A percentile compares a stretch with the other conserved stretches of the same genome.
Conservation (phyloP, 35 echinoderm and acorn worm species). For the Apostichopus parvimensis region DNA sequence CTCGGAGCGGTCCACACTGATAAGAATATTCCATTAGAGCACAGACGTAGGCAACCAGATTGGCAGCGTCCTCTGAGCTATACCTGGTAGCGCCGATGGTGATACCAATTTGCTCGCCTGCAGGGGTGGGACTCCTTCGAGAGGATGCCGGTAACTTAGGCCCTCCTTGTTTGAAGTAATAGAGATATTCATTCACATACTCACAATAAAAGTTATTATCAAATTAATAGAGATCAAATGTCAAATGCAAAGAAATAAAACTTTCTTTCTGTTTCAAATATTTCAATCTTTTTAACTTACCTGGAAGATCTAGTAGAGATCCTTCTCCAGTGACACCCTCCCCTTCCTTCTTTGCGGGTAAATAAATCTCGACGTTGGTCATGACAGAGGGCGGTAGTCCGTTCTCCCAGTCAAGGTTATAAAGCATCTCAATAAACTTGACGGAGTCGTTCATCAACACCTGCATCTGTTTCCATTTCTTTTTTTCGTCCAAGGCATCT, state of each 20-base stretch:
- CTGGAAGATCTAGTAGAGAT: constrained; percentile 82
- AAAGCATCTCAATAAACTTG: constrained; percentile 94
- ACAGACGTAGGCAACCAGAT: constrained; percentile 90
- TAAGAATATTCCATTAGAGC: constrained; percentile 93
- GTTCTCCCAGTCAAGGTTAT: constrained; percentile 87
- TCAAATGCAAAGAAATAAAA: too few species aligned
- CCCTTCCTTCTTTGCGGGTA: constrained; percentile 71
- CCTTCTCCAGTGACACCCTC: constrained; percentile 97
- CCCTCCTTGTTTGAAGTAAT: constrained; percentile 34
- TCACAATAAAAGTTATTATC: background rate
- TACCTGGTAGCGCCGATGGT: constrained; percentile 95
- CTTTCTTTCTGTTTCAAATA: too few species aligned
- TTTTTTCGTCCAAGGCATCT: constrained; percentile 74
- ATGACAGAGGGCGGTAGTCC: constrained; percentile 68
- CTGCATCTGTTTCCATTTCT: constrained; percentile 96
- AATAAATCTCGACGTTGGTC: constrained; percentile 74
- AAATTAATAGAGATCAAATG: background rate
- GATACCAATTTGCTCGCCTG: constrained; percentile 69
- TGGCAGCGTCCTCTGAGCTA: constrained; percentile 97
- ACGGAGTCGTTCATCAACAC: constrained; percentile 83
- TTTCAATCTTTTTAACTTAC: constrained; percentile 28
- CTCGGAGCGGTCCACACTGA: constrained; percentile 78
- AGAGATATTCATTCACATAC: too few species aligned
- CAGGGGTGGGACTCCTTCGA: constrained; percentile 68
- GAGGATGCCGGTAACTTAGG: constrained; percentile 76